Evolutionary conservation across 2,113 vertebrate species (phyloP), one percentile per base, ranked within the genome.

Genomic region (Semicossyphus pulcher): DNA sequence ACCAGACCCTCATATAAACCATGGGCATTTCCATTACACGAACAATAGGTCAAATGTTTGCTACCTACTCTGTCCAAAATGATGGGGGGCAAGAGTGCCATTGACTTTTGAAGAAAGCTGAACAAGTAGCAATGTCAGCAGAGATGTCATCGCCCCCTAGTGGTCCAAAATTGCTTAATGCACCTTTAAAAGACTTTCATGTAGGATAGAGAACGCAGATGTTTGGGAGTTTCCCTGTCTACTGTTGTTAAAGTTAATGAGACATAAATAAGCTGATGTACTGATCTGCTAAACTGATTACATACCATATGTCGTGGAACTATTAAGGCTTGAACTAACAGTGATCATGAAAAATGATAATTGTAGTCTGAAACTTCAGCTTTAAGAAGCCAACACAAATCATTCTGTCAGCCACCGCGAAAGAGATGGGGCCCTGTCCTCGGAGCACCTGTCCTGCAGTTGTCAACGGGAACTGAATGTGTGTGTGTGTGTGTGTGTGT

Each of bases 381-480:
- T n/a, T n/a, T n/a, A n/a, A n/a, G n/a, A n/a, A 37, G 36, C 11
- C 4, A 37, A 15, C 12, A 37, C 1, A 37, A n/a, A 44, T 20
- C 9, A 5, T 20, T n/a, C 6, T 44, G 49, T 48, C 26, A 64
- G 42, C 39, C 34, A 4, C 16, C 58, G 39, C 47, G 61, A 37
- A 28, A 36, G 32, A 37, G 20, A 59, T 58, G 66, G 63, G 23
- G 34, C 29, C 8, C 44, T 51, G 57, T 79, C 71, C 37, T 82
- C 58, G 57, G 28, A 57, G 37, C 84, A 89, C 75, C 76, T 87
- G 84, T 83, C 64, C 81, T 49, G 18, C 28, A 70, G 58, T 78
- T 78, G 78, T 80, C 81, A 82, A 71, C 67, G 1, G 18, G 10
- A 64, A 28, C 23, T 54, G 25, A 14, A 51, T 42, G 36, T 45